Conservation (phyloP, 2,113 vertebrate species). For the Muntiacus muntjak region DNA sequence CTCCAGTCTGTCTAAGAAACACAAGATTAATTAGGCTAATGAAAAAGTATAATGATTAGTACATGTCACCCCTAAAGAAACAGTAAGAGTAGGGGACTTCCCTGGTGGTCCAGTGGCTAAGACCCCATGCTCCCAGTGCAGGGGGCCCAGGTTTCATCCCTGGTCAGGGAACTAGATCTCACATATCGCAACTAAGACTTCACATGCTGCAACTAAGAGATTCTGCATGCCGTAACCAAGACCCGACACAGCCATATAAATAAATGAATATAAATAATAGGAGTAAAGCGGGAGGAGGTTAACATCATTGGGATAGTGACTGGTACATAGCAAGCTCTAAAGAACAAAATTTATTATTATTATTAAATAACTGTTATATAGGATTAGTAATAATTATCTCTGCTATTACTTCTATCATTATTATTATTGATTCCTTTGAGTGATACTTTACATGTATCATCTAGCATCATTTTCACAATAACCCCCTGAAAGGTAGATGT, state of each 20-base stretch:
- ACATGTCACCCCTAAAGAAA: not conserved
- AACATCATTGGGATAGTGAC: not conserved
- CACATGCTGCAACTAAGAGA: not conserved
- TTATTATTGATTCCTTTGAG: not conserved
- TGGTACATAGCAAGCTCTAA: not conserved
- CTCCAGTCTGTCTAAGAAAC: not conserved
- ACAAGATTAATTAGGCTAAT: not conserved
- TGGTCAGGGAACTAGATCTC: not conserved
- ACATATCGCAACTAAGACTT: not conserved
- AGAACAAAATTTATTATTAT: not conserved
- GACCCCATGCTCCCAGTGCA: accelerated
- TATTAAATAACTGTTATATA: not conserved
- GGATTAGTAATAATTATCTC: not conserved
- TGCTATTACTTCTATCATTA: not conserved
- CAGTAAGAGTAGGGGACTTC: not conserved
- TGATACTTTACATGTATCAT: not conserved
- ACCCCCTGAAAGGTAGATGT: not conserved
- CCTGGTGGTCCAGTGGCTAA: not conserved
- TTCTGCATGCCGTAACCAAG: not conserved
- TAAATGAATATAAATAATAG: not conserved
- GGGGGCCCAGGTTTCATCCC: not conserved
- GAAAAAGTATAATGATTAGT: not conserved
- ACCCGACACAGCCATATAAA: not conserved
- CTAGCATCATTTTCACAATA: not conserved
- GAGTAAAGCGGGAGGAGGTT: not conserved